Conservation (phyloP, 2,797 vertebrate genomes). For the Ctenopoma multispine region DNA sequence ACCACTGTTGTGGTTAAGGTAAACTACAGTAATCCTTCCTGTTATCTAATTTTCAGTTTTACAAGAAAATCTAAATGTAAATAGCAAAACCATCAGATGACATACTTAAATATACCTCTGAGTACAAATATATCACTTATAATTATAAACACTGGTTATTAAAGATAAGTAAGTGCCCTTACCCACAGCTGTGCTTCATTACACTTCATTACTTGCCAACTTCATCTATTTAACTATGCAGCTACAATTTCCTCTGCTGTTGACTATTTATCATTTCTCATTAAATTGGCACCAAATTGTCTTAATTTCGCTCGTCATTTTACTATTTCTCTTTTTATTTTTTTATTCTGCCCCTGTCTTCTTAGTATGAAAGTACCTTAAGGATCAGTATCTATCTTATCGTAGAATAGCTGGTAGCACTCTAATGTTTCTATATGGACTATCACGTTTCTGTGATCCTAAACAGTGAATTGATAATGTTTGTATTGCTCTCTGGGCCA, state of each 20-base stretch:
- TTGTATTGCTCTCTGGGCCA: constrained; percentile 11
- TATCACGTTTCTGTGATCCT: constrained; percentile 30
- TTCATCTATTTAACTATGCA: no score
- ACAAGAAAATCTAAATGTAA: background rate
- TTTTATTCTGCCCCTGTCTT: no score
- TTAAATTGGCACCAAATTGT: no score
- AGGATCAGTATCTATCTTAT: no score
- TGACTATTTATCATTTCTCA: no score
- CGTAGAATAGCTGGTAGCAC: no score
- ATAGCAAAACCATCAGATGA: background rate
- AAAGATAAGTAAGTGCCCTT: background rate
- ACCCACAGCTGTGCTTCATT: no score
- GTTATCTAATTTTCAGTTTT: background rate
- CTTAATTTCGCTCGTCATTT: no score
- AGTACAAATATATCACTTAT: background rate
- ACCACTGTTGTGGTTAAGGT: no score
- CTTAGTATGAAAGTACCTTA: no score
- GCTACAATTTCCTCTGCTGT: no score
- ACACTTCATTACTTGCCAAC: background rate
- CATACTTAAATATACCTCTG: background rate
- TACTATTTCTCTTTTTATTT: no score
- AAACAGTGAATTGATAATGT: constrained; percentile 22
- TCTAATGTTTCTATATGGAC: constrained; percentile 9
- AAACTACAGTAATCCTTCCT: background rate
- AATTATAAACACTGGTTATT: background rate